phyloP scores from a whole-genome alignment of 1,140 invertebrate genomes.

The Carposina sasakii region DNA sequence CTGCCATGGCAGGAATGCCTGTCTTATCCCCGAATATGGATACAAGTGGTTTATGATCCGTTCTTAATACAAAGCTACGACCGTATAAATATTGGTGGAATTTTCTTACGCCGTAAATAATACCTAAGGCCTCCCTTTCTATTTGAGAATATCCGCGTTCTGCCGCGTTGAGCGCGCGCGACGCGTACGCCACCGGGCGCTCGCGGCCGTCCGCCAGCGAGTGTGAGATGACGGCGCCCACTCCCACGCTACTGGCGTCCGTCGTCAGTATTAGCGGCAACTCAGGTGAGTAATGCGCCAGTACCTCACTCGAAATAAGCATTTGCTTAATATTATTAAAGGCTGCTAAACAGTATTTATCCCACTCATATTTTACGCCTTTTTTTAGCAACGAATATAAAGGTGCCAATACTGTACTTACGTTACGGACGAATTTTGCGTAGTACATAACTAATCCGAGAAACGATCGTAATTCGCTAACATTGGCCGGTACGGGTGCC shows the following conservation, averaged over 20 bases:
- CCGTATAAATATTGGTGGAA: conserved; percentile 60
- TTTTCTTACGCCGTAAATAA: conserved; percentile 35
- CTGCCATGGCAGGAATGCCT: conserved; percentile 31
- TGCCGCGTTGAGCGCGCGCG: neutral
- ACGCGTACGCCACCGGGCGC: conserved; percentile 6
- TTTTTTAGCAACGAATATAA: conserved; percentile 39
- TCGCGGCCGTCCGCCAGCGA: neutral
- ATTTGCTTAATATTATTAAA: conserved; percentile 3
- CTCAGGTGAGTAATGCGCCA: conserved; percentile 5
- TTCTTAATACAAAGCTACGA: conserved; percentile 37
- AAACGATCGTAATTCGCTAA: conserved; percentile 27
- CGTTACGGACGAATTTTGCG: conserved; percentile 32
- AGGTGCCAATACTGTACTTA: conserved; percentile 25
- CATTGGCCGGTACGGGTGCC: conserved; percentile 22
- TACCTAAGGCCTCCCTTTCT: conserved; percentile 10
- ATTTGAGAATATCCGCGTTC: conserved; percentile 5
- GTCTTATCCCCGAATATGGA: conserved; percentile 53
- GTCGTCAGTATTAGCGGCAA: conserved; percentile 2
- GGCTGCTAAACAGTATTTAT: neutral
- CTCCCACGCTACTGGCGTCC: neutral
- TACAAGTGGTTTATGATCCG: conserved; percentile 54
- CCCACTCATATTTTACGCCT: neutral
- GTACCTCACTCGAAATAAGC: neutral
- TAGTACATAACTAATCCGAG: conserved; percentile 30
- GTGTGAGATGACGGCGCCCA: conserved; percentile 1